These are phyloP conservation scores for Ormyrus thymus DNA, from an alignment of 2,888 invertebrate genomes.

Conservation along the genomic window DNA sequence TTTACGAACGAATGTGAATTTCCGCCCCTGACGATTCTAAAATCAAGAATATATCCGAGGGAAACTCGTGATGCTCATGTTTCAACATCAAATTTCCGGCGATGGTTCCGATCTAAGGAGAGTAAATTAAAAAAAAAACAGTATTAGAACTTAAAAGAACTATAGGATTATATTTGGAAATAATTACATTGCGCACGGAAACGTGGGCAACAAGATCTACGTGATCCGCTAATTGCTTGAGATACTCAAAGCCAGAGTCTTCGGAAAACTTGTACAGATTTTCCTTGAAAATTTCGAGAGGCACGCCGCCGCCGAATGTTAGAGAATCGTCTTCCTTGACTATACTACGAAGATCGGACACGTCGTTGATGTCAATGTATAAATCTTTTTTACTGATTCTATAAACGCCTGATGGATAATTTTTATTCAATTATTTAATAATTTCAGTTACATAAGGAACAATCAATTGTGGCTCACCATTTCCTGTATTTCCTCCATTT, in stretches of 20 bases:
- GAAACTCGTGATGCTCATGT: conserved; percentile 80
- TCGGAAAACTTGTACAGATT: conserved; percentile 74
- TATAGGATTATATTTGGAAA: not conserved
- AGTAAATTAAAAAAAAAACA: not conserved
- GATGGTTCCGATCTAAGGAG: conserved; percentile 79
- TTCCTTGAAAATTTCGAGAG: conserved; percentile 78
- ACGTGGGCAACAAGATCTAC: conserved; percentile 83
- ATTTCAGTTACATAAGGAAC: not conserved
- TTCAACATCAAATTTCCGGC: conserved; percentile 85
- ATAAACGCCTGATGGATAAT: conserved; percentile 20
- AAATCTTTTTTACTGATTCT: conserved; percentile 60
- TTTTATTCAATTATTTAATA: conserved; percentile 1
- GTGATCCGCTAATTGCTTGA: conserved; percentile 79
- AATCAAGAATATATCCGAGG: conserved; percentile 82
- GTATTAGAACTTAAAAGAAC: not conserved
- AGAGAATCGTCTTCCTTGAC: conserved; percentile 66
- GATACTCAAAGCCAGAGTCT: conserved; percentile 78
- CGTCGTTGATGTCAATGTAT: conserved; percentile 76
- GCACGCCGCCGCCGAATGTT: conserved; percentile 78
- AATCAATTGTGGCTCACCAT: conserved; percentile 76
- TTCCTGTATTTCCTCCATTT: conserved; percentile 85
- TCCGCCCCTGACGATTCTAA: conserved; percentile 79
- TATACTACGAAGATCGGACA: conserved; percentile 74
- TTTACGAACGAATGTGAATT: conserved; percentile 76
- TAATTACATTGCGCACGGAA: conserved; percentile 83